Conservation (phyloP, 2,113 vertebrate species). For the Platysternon megacephalum region DNA sequence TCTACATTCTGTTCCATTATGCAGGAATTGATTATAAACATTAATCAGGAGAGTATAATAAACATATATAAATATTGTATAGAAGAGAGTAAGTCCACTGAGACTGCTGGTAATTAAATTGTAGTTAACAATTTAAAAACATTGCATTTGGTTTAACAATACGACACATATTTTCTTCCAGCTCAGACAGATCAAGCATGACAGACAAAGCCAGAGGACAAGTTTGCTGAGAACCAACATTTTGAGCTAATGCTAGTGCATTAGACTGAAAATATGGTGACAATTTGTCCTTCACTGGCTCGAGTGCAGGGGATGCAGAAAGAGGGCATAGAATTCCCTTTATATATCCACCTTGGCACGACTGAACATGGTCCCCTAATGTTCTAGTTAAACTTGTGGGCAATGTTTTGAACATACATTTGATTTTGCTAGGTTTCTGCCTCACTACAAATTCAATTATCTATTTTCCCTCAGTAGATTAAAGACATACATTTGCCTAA, state of each 20-base stretch:
- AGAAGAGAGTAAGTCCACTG: constrained; percentile 41
- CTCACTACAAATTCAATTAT: neutral
- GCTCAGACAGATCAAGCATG: constrained; percentile 25
- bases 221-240: too few species aligned
- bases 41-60: constrained; percentile 22
- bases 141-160: constrained; percentile 32
- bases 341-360: fast-evolving
- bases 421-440: neutral
- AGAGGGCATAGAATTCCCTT: neutral
- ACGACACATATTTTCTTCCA: neutral
- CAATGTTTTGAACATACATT: neutral
- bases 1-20: constrained; percentile 34
- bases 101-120: constrained; percentile 49
- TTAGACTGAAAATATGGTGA: neutral
- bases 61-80: constrained; percentile 7
- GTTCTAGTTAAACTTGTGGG: neutral
- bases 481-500: neutral
- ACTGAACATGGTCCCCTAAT: neutral
- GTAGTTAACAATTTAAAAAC: constrained; percentile 30
- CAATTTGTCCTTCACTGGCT: fast-evolving
- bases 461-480: constrained; percentile 7
- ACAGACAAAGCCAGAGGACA: neutral
- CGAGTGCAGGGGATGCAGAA: fast-evolving
- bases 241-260: too few species aligned
- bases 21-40: constrained; percentile 45